Conservation (phyloP, 2,888 invertebrate genomes). For the Coleophora flavipennella region DNA sequence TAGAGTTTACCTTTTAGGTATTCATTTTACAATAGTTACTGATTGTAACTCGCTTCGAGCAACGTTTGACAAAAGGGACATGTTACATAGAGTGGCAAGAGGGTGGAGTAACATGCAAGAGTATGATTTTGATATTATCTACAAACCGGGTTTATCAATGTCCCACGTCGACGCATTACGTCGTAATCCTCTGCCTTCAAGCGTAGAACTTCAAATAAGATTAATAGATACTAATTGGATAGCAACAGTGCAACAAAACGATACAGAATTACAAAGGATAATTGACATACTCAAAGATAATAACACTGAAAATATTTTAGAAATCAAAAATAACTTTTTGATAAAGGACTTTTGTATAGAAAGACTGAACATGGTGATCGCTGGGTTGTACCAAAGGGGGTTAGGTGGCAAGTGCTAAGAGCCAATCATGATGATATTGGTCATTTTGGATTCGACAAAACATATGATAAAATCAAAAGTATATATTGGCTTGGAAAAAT, state of each 20-base stretch:
- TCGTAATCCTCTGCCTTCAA: slow-evolving; percentile 7
- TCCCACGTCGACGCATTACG: slow-evolving; percentile 14
- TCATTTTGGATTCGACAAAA: slow-evolving; percentile 12
- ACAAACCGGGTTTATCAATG: slow-evolving; percentile 13
- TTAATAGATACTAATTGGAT: slow-evolving; percentile 8
- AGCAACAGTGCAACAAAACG: slow-evolving; percentile 9
- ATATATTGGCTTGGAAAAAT: slow-evolving; percentile 15
- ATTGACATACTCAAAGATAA: slow-evolving; percentile 10
- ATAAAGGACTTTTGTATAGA: slow-evolving; percentile 7
- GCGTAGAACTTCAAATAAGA: background rate
- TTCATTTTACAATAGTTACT: slow-evolving; percentile 11
- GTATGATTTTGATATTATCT: slow-evolving; percentile 7
- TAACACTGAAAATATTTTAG: background rate
- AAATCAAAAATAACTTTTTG: slow-evolving; percentile 8
- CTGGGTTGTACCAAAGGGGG: slow-evolving; percentile 13
- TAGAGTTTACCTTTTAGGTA: slow-evolving; percentile 11
- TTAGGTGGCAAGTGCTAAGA: slow-evolving; percentile 12
- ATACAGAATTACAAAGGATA: slow-evolving; percentile 12
- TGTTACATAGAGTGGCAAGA: slow-evolving; percentile 14
- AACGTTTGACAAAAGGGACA: slow-evolving; percentile 13
- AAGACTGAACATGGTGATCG: slow-evolving; percentile 5
- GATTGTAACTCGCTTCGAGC: slow-evolving; percentile 13
- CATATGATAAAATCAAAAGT: slow-evolving; percentile 5
- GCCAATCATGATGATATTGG: slow-evolving; percentile 12
- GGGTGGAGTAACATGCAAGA: slow-evolving; percentile 17